A percentile compares a stretch with the other conserved stretches of the same genome.
phyloP scores from a whole-genome alignment of 1,140 invertebrate species.

The Temnothorax curvispinosus region DNA sequence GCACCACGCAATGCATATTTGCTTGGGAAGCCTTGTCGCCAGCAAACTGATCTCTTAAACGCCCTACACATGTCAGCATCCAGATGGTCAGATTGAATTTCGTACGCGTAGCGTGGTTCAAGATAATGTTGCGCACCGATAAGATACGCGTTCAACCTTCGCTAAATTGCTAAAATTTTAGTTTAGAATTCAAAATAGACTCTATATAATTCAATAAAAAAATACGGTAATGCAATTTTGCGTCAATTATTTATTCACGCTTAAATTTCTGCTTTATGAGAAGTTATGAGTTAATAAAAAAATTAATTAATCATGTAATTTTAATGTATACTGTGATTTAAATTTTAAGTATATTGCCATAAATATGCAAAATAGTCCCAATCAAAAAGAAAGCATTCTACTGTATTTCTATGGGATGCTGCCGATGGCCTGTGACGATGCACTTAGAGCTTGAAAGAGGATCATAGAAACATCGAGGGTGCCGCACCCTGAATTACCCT shows the following conservation, averaged over 20 bases:
- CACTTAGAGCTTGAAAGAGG: slow-evolving; percentile 30
- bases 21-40: slow-evolving; percentile 23
- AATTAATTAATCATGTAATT: not conserved
- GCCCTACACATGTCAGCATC: slow-evolving; percentile 23
- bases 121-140: slow-evolving; percentile 19
- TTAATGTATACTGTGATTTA: not conserved
- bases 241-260: not conserved
- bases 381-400: not conserved
- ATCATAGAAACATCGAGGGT: slow-evolving; percentile 42
- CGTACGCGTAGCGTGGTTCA: not conserved
- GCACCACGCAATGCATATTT: slow-evolving; percentile 44
- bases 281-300: not conserved
- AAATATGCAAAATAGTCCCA: not conserved
- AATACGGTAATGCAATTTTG: not conserved
- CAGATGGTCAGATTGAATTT: slow-evolving; percentile 57
- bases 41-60: slow-evolving; percentile 60
- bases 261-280: not conserved
- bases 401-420: slow-evolving; percentile 27
- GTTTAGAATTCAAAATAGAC: not conserved
- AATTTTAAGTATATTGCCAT: not conserved
- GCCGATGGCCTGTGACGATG: not conserved
- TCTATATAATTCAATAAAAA: not conserved
- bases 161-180: not conserved
- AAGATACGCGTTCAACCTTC: not conserved
- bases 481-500: not conserved